Conservation (phyloP, 2,113 vertebrate genomes). For the Heterotis niloticus region DNA sequence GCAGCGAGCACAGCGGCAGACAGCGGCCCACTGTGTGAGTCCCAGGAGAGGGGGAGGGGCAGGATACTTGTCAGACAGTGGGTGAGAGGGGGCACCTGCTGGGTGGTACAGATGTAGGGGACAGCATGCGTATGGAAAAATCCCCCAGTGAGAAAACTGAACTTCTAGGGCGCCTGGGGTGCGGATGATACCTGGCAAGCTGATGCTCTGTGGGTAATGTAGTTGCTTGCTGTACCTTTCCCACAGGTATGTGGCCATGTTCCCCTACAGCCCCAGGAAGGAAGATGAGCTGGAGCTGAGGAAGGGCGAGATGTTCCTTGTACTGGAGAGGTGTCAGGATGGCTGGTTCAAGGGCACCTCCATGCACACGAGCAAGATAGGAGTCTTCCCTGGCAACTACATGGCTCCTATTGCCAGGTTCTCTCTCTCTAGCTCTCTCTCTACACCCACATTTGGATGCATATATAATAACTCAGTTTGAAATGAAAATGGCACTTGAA, state of each 20-base stretch:
- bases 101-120: not conserved
- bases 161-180: not conserved
- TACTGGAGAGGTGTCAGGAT: conserved; percentile 95
- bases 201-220: not conserved
- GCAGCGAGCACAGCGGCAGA: conserved; percentile 76
- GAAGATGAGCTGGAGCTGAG: conserved; percentile 93
- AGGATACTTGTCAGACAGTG: not conserved
- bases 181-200: too few relatives aligned
- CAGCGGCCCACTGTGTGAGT: conserved; percentile 94
- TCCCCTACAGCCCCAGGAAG: conserved; percentile 89
- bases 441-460: not conserved
- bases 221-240: not conserved
- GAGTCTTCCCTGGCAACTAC: conserved; percentile 97
- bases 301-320: conserved; percentile 96
- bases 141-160: not conserved
- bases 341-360: conserved; percentile 99
- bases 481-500: too few relatives aligned
- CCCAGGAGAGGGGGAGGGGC: conserved; percentile 15
- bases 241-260: conserved; percentile 83
- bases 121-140: not conserved
- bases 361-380: conserved; percentile 96
- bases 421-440: not conserved
- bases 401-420: conserved; percentile 93
- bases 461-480: too few relatives aligned
- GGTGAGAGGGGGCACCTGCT: not conserved